Conservation (phyloP, 1,140 invertebrate genomes). For the Pemphigus obesinymphae region DNA sequence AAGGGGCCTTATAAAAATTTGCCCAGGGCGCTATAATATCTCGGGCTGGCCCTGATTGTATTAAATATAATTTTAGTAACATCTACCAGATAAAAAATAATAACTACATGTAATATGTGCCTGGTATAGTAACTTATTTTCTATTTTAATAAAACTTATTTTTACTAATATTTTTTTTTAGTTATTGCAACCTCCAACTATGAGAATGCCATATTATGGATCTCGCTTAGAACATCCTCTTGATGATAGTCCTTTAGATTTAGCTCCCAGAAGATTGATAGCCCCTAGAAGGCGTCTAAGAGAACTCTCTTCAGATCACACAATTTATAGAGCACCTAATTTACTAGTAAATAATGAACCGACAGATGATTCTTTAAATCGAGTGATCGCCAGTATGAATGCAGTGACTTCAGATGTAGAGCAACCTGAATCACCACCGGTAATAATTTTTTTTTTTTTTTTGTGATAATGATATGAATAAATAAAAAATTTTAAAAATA, state of each 20-base stretch:
- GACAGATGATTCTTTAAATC: not conserved
- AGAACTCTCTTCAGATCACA: not conserved
- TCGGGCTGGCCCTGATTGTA: too few relatives aligned
- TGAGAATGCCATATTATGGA: not conserved
- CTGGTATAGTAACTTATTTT: too few relatives aligned
- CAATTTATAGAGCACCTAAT: not conserved
- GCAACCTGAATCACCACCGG: constrained; percentile 14
- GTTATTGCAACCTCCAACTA: not conserved
- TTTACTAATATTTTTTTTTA: not conserved
- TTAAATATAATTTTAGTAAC: too few relatives aligned
- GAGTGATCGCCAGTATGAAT: not conserved
- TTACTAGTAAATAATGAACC: not conserved
- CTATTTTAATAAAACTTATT: too few relatives aligned
- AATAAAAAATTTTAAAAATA: not conserved
- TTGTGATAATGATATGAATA: too few relatives aligned
- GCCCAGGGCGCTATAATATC: not conserved
- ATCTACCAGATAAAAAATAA: too few relatives aligned
- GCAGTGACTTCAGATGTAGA: constrained; percentile 3
- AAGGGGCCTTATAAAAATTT: not conserved
- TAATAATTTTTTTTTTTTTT: not conserved
- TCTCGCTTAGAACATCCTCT: not conserved
- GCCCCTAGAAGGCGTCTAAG: constrained; percentile 14
- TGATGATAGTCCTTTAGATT: constrained; percentile 21
- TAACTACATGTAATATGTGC: too few relatives aligned
- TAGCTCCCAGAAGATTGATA: constrained; percentile 15